These are phyloP conservation scores for Abrostola triplasia DNA, from an alignment of 2,888 invertebrate genomes.

Conservation along the genomic window DNA sequence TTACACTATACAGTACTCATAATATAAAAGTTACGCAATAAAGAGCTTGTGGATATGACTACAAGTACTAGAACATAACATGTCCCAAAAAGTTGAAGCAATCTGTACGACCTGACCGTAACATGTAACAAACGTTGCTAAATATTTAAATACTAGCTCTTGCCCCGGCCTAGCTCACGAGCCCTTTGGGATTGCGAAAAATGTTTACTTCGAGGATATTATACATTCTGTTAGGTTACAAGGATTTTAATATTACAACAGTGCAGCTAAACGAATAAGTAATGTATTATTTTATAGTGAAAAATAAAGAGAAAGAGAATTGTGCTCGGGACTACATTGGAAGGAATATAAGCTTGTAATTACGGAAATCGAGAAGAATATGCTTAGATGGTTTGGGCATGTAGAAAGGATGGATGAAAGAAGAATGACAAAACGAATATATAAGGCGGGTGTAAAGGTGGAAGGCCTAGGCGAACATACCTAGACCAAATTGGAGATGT, in stretches of 20 bases:
- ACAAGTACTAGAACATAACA: constrained; percentile 37
- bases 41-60: constrained; percentile 35
- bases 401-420: too few relatives aligned
- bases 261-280: constrained; percentile 22
- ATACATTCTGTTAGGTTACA: constrained; percentile 43
- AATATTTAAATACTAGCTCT: constrained; percentile 50
- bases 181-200: constrained; percentile 44
- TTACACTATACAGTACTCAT: background rate
- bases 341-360: too few relatives aligned
- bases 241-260: constrained; percentile 33
- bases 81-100: constrained; percentile 27
- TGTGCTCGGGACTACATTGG: too few relatives aligned
- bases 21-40: constrained; percentile 1
- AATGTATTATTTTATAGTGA: background rate
- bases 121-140: constrained; percentile 30
- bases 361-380: too few relatives aligned
- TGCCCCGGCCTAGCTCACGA: constrained; percentile 39
- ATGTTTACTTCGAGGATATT: constrained; percentile 43
- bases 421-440: too few relatives aligned
- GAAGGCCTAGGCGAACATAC: too few relatives aligned
- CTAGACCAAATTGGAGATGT: too few relatives aligned
- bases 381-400: too few relatives aligned
- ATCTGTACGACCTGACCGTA: constrained; percentile 27
- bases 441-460: too few relatives aligned
- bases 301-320: too few relatives aligned